A percentile compares a stretch with the other conserved stretches of the same genome.
Evolutionary conservation across 1,140 invertebrate genomes (phyloP).

Genomic region (Colletes gigas): DNA sequence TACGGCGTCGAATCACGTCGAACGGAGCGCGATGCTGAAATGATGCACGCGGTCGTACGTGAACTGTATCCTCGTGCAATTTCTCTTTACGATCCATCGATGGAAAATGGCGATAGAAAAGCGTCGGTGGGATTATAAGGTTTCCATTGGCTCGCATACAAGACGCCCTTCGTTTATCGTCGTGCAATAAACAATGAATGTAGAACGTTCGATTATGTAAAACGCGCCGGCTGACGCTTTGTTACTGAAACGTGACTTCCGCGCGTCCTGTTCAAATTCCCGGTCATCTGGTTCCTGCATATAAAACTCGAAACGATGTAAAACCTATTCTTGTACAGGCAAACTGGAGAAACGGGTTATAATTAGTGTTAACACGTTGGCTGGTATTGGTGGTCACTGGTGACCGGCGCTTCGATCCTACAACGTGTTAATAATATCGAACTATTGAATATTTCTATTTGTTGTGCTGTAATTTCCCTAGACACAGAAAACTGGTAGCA

Average conservation of each 20-base stretch:
- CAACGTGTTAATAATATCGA: too few species aligned
- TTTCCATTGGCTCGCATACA: slow-evolving; percentile 1
- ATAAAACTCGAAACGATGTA: too few species aligned
- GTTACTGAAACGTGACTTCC: background rate
- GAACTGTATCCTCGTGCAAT: slow-evolving; percentile 25
- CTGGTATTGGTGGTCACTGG: too few species aligned
- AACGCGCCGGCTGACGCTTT: background rate
- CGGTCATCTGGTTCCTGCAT: too few species aligned
- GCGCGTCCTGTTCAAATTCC: background rate
- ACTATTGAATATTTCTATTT: too few species aligned
- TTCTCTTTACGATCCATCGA: background rate
- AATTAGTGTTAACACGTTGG: too few species aligned
- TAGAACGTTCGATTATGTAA: background rate
- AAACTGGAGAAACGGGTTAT: too few species aligned
- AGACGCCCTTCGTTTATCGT: background rate
- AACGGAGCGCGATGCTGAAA: background rate
- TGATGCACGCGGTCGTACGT: slow-evolving; percentile 23
- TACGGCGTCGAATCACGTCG: slow-evolving; percentile 10
- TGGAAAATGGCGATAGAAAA: background rate
- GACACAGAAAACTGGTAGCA: too few species aligned
- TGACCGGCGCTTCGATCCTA: too few species aligned
- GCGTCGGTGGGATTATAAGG: background rate
- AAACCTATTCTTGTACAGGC: too few species aligned
- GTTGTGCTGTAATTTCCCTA: too few species aligned
- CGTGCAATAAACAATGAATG: background rate